Evolutionary conservation across 35 echinoderm and acorn worm species (phyloP), one percentile per base, ranked within the genome.

Genomic region (Eucidaris tribuloides): DNA sequence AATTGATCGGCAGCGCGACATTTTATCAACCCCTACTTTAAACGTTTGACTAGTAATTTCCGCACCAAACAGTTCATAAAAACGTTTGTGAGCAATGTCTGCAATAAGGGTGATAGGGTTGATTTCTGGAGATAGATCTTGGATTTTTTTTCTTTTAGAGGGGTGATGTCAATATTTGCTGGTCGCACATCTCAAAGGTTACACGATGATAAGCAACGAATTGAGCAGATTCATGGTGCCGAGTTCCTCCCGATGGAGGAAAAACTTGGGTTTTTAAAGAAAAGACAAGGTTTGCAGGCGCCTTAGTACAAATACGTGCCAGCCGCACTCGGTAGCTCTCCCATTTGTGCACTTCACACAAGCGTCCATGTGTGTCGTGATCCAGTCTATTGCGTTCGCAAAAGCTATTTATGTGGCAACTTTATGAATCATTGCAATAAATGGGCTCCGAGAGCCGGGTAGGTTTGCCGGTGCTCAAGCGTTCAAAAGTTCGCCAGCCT

Each of bases 161-260:
- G n/a, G n/a, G n/a, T n/a, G n/a, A n/a, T n/a, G 68, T 74, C 68
- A 74, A 74, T 74, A 74, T 74, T 74, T 74, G 25, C 68, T 40
- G 44, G 34, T 20, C 35, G 29, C 68, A 40, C 68, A 74, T 74
- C 68, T 44, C 33, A 25, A 44, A 40, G 41, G 41, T 44, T 44
- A 35, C 43, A 43, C 24, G 23, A 72, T 72, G 68, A 74, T 74
- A 74, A 74, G 68, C 68, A 19, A 20, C 68, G n/a, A n/a, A n/a
- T 74, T 14, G 20, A 40, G 41, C 35, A 41, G 68, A 74, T 44
- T 33, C 44, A 74, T 44, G 41, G 34, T 74, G 68, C 68, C 41
- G 28, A 22, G 34, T 40, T 41, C n/a, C n/a, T n/a, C n/a, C n/a
- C n/a, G 68, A 27, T 74, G 37, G 27, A 74, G 38, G 68, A 33